These are phyloP conservation scores for Ochropleura leucogaster DNA, from an alignment of 2,888 invertebrate species.

Conservation along the genomic window DNA sequence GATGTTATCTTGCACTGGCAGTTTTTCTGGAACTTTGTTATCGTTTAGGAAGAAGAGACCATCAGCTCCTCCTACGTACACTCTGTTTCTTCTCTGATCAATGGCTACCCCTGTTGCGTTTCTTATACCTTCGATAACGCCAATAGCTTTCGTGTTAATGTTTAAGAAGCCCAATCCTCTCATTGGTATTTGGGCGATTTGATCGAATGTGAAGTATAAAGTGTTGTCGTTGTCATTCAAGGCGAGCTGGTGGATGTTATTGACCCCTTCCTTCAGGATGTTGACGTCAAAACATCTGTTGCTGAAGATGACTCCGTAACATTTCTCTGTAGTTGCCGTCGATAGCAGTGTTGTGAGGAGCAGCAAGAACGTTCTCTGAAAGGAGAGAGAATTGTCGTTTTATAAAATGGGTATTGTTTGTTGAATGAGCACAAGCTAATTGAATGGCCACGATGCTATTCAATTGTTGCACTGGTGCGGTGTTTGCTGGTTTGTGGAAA, in stretches of 20 bases:
- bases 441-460: not conserved
- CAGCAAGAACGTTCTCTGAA: conserved; percentile 69
- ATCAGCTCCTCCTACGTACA: conserved; percentile 82
- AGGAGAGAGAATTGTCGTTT: conserved; percentile 10
- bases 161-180: conserved; percentile 78
- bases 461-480: not conserved
- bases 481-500: not conserved
- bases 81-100: conserved; percentile 77
- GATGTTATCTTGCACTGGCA: conserved; percentile 80
- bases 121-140: conserved; percentile 78
- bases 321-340: conserved; percentile 71
- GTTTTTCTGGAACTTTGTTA: conserved; percentile 75
- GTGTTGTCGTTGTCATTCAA: conserved; percentile 80
- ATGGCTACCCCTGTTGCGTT: conserved; percentile 83
- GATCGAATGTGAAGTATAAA: conserved; percentile 83
- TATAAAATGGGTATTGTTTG: not conserved
- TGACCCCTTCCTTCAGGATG: conserved; percentile 83
- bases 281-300: conserved; percentile 79
- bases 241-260: conserved; percentile 77
- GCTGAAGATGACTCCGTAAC: conserved; percentile 78
- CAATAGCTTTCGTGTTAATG: conserved; percentile 71
- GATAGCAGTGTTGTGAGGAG: conserved; percentile 65
- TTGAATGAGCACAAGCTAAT: not conserved
- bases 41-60: conserved; percentile 81
- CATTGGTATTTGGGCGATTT: conserved; percentile 71